Percentiles rank a stretch among this genome's conserved stretches.
Evolutionary conservation across 2,797 vertebrate genomes (phyloP).

Genomic region (Micrastur ruficollis): DNA sequence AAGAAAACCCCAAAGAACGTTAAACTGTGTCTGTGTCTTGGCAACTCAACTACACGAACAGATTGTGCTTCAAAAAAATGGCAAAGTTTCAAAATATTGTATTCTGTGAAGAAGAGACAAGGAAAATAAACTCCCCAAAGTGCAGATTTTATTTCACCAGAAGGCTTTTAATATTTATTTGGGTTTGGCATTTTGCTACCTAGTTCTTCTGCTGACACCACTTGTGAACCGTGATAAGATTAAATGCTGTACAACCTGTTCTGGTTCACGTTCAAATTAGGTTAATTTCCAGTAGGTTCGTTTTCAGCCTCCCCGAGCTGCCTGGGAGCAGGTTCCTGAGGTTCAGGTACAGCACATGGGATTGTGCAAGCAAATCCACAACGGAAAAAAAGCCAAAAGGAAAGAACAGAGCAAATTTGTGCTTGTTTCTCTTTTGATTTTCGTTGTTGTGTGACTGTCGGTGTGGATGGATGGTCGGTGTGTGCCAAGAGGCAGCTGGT

Average conservation of each 20-base stretch:
- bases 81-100: slow-evolving; percentile 65
- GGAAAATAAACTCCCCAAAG: slow-evolving; percentile 64
- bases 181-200: slow-evolving; percentile 26
- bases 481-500: background rate
- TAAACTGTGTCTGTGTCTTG: slow-evolving; percentile 35
- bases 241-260: background rate
- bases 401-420: background rate
- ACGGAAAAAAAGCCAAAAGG: background rate
- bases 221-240: background rate
- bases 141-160: slow-evolving; percentile 22
- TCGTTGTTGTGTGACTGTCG: background rate
- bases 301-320: background rate
- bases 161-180: slow-evolving; percentile 48
- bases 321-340: background rate
- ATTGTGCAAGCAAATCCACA: background rate
- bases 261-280: background rate
- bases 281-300: background rate
- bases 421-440: background rate
- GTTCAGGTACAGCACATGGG: background rate
- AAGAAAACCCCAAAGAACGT: slow-evolving; percentile 43
- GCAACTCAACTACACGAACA: background rate
- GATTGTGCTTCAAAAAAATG: slow-evolving; percentile 61
- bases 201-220: background rate
- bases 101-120: slow-evolving; percentile 45
- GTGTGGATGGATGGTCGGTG: background rate